phyloP scores from a whole-genome alignment of 2,797 vertebrate genomes.

The Menidia menidia region DNA sequence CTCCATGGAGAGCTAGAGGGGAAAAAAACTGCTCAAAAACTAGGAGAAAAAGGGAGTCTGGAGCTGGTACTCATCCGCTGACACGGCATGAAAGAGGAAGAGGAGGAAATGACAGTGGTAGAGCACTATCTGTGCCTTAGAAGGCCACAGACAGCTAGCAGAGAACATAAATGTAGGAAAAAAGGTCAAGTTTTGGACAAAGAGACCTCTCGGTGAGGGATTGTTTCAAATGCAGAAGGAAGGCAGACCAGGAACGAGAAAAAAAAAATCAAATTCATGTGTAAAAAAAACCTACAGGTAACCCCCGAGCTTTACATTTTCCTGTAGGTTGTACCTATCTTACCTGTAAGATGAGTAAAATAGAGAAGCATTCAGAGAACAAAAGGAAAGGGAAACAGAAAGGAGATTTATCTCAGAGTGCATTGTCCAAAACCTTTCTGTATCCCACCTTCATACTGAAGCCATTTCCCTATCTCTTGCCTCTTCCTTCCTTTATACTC shows the following conservation, averaged over 20 bases:
- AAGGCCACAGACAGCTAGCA: neutral
- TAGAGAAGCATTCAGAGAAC: no score
- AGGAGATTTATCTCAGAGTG: no score
- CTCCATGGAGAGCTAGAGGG: neutral
- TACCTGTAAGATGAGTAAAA: no score
- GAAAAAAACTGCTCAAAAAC: neutral
- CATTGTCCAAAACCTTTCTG: no score
- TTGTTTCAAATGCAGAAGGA: neutral
- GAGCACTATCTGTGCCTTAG: neutral
- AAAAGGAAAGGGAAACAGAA: no score
- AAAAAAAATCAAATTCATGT: neutral
- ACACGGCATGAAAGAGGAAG: neutral
- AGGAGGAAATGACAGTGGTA: neutral
- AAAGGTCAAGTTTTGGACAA: neutral
- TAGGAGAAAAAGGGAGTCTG: neutral
- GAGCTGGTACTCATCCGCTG: neutral
- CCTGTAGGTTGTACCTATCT: no score
- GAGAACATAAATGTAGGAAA: neutral
- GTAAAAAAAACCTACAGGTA: neutral
- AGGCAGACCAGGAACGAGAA: neutral
- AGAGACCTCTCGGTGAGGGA: neutral
- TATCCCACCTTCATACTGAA: no score
- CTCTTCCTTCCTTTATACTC: no score
- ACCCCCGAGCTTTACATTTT: neutral
- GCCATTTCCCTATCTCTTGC: no score